Evolutionary conservation across 1,140 invertebrate genomes (phyloP), one percentile per base, ranked within the genome.

Genomic region (Procambarus virginalis): DNA sequence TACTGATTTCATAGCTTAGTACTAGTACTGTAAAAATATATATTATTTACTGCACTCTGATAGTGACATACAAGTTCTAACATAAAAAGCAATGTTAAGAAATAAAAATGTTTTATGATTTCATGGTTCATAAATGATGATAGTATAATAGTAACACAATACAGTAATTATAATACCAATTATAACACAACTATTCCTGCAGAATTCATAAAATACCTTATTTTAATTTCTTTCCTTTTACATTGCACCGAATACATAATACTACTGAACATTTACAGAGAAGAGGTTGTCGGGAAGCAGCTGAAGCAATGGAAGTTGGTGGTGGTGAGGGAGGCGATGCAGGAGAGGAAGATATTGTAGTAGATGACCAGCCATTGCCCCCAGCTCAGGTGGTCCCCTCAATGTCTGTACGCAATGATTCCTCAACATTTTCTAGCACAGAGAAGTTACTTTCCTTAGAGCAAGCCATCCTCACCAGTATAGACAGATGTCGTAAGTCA

Each of bases 391-490:
- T 88, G 22, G 64, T 34, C 45, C 79, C 86, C 45, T 75, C 79
- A 6, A 5, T 75, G 48, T 84, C 81, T 55, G 64, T 79, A 46
- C 58, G 80, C 2, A 68, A 46, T 55, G 84, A 83, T 55, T 81
- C 80, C n/a, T 76, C 75, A 3, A 49, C 84, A 12, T 86, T 89
- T 78, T 68, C 96, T 79, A 95, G 95, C 9, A 96, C 96, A 2
- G 97, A 97, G 34, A 97, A 97, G 93, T 95, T 99, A 9, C 94
- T 99, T 85, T 96, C 97, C 3, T 93, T 99, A 46, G 98, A 99
- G 94, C 97, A 98, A 93, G 98, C 98, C 2, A 96, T 99, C 91
- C 94, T 99, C 20, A 97, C 98, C 93, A 97, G 97, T 93, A 98
- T 99, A 90, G 98, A 98, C 92, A 95, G 96, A 93, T 98, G 97